A percentile compares a stretch with the other conserved stretches of the same genome.
These are phyloP conservation scores for Dichetophora obliterata DNA, from an alignment of 2,888 invertebrate species.

Conservation along the genomic window DNA sequence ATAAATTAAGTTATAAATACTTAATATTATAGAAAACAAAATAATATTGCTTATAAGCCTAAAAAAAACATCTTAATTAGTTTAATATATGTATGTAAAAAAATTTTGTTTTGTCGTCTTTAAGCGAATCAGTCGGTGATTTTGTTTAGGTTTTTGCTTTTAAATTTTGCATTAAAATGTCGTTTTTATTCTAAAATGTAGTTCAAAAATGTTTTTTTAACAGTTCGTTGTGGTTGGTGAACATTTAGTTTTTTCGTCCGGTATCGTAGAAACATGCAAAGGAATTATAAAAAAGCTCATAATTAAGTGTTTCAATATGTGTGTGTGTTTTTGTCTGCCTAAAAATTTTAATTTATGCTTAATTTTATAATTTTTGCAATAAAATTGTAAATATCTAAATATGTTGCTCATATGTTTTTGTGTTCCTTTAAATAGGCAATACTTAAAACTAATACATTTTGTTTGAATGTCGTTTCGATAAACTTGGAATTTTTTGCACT, in stretches of 20 bases:
- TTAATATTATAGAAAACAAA: constrained; percentile 3
- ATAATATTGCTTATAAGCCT: constrained; percentile 14
- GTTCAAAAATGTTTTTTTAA: background rate
- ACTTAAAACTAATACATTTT: constrained; percentile 7
- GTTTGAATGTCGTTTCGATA: background rate
- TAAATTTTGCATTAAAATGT: constrained; percentile 14
- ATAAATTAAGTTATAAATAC: constrained; percentile 19
- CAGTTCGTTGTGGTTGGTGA: background rate
- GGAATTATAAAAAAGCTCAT: background rate
- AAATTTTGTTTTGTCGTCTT: constrained; percentile 31
- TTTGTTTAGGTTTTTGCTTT: constrained; percentile 9
- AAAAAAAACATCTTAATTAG: background rate
- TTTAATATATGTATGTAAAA: background rate
- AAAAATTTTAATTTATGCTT: background rate
- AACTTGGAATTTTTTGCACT: too few relatives aligned
- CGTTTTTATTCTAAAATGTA: background rate
- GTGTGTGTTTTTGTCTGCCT: background rate
- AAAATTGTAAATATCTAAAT: constrained; percentile 7
- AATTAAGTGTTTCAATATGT: background rate
- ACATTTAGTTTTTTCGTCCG: background rate
- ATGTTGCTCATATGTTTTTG: background rate
- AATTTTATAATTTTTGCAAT: constrained; percentile 4
- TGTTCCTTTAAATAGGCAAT: background rate
- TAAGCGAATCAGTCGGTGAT: constrained; percentile 33
- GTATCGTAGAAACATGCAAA: background rate